Evolutionary conservation across 2,888 invertebrate genomes (phyloP), one percentile per base, ranked within the genome.

Genomic region (Podotricha telesiphe): DNA sequence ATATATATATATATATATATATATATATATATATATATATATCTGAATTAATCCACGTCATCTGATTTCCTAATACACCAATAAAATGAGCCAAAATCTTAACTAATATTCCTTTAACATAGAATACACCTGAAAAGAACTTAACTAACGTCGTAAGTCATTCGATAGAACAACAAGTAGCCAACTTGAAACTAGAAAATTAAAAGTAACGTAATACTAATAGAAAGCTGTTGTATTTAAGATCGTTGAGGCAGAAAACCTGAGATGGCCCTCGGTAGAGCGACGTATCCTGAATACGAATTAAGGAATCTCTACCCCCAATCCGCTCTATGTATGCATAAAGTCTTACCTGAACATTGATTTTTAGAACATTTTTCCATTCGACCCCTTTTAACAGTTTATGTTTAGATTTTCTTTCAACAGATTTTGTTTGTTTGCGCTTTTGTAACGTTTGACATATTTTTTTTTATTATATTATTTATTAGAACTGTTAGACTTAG

Each of bases 241-340:
- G 82, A 75, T 74, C 81, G 78, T 76, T 78, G 83, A 80, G 77
- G 77, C 79, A 81, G 80, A 79, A 80, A 83, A 82, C 80, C 82
- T 80, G 79, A 79, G 75, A 76, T 73, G 77, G 80, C 75, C 73
- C 73, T 71, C 73, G 75, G 77, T 76, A 73, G 73, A 76, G 70
- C 73, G 69, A 51, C 83, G 79, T 78, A 70, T 70, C 70, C 79
- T 82, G 89, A 85, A 91, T 90, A 89, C 86, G 85, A 89, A 91
- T 83, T 84, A 85, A 84, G 74, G 75, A 87, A 86, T 88, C 87
- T 85, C 86, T 85, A 82, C 86, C 88, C 85, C 83, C 87, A 87
- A 89, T 89, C 89, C 86, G 86, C 74, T 79, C 80, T 79, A 80
- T 83, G 84, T 83, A 85, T 80, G 80, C 77, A 84, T 83, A 85